Percentiles rank a stretch among this genome's conserved stretches.
Conservation (phyloP, 1,140 invertebrate genomes). For the Matsumurasca onukii region DNA sequence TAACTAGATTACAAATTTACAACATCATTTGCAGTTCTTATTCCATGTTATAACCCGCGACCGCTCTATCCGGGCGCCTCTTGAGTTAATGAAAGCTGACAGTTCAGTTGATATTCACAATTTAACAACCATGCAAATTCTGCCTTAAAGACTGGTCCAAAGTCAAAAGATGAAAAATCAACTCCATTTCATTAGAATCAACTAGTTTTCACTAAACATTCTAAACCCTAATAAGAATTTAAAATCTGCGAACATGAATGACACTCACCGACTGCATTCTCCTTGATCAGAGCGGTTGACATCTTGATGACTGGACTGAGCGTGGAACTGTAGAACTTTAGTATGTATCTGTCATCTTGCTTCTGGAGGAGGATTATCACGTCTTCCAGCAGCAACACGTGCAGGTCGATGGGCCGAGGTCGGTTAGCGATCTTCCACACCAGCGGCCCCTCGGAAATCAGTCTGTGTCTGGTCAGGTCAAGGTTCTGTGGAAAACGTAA, state of each 20-base stretch:
- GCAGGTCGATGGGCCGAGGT: constrained; percentile 78
- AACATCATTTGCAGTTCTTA: no score
- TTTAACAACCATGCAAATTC: no score
- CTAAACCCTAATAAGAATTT: constrained; percentile 20
- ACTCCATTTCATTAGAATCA: no score
- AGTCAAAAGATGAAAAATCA: no score
- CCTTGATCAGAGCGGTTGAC: constrained; percentile 68
- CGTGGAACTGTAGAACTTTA: constrained; percentile 69
- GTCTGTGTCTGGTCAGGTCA: constrained; percentile 76
- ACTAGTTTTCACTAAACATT: no score
- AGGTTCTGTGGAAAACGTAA: constrained; percentile 61
- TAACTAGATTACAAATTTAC: no score
- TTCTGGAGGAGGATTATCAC: constrained; percentile 86
- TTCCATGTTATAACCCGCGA: no score
- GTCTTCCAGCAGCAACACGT: constrained; percentile 85
- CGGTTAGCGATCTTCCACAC: constrained; percentile 68
- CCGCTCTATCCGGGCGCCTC: no score
- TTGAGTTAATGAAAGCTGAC: no score
- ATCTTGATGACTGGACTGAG: constrained; percentile 75
- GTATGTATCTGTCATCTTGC: constrained; percentile 80
- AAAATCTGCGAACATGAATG: constrained; percentile 15
- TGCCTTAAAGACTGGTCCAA: no score
- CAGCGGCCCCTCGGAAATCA: constrained; percentile 83
- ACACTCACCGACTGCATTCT: constrained; percentile 74
- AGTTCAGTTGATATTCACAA: no score